These are phyloP conservation scores for Andrena trimmerana DNA, from an alignment of 2,888 invertebrate genomes.

Conservation along the genomic window DNA sequence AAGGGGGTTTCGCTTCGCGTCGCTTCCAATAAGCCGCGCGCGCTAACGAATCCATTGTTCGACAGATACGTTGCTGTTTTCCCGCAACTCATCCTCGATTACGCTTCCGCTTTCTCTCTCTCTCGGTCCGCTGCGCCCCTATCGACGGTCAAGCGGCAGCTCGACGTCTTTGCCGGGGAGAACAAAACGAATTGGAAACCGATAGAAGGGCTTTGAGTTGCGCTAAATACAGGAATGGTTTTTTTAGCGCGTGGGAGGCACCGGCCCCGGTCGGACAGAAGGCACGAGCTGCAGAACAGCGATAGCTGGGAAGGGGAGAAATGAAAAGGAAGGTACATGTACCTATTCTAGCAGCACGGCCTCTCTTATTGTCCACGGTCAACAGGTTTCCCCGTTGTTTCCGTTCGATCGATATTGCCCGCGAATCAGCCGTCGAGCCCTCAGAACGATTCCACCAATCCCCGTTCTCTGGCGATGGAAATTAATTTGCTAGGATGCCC, in stretches of 20 bases:
- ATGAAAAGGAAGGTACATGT: slow-evolving; percentile 38
- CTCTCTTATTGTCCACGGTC: slow-evolving; percentile 34
- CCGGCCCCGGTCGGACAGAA: background rate
- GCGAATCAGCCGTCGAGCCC: background rate
- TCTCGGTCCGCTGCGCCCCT: background rate
- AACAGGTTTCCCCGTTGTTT: slow-evolving; percentile 33
- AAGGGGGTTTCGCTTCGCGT: slow-evolving; percentile 73
- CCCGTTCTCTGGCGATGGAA: background rate
- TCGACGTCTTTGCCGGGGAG: slow-evolving; percentile 24
- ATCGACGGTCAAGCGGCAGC: background rate
- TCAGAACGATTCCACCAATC: slow-evolving; percentile 21
- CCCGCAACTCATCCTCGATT: slow-evolving; percentile 67
- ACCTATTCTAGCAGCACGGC: slow-evolving; percentile 29
- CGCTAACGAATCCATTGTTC: slow-evolving; percentile 78
- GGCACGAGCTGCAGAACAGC: slow-evolving; percentile 21
- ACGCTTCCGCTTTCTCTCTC: slow-evolving; percentile 3
- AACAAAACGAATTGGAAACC: slow-evolving; percentile 44
- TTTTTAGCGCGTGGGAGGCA: slow-evolving; percentile 10
- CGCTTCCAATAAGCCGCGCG: slow-evolving; percentile 69
- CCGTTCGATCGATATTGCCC: slow-evolving; percentile 40
- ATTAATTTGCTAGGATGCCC: slow-evolving; percentile 45
- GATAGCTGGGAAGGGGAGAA: slow-evolving; percentile 12
- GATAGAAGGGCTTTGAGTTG: slow-evolving; percentile 24
- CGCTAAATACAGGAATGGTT: slow-evolving; percentile 36
- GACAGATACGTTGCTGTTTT: slow-evolving; percentile 65